These are phyloP conservation scores for Carassius auratus DNA, from an alignment of 2,113 vertebrate genomes.

Conservation along the genomic window DNA sequence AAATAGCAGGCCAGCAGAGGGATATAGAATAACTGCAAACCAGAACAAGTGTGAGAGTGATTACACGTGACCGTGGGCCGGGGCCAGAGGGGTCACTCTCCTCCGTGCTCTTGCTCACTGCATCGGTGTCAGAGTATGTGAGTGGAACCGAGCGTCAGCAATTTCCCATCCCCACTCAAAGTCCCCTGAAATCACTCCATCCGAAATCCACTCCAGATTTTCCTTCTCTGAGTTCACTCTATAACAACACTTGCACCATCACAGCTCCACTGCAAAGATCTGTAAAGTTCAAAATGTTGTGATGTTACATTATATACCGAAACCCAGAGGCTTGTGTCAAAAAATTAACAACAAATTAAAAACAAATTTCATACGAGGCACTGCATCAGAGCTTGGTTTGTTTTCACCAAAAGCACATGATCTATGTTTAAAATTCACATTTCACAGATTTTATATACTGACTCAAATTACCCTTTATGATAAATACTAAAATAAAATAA, in stretches of 20 bases:
- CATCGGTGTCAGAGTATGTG: background rate
- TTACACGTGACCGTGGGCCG: slow-evolving; percentile 42
- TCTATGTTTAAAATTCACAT: background rate
- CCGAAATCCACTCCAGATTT: background rate
- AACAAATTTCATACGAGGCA: background rate
- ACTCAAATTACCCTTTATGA: too few species aligned
- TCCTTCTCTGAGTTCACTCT: background rate
- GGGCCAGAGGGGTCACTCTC: slow-evolving; percentile 34
- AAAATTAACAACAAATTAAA: background rate
- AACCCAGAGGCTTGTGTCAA: background rate
- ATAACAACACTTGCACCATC: background rate
- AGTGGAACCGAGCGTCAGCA: background rate
- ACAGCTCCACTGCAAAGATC: slow-evolving; percentile 5
- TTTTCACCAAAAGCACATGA: background rate
- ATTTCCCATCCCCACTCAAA: background rate
- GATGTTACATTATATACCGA: background rate
- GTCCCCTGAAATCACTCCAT: background rate
- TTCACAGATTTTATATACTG: background rate
- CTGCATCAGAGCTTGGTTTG: background rate
- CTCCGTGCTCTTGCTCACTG: slow-evolving; percentile 44
- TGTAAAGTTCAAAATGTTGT: background rate
- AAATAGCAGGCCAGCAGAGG: slow-evolving; percentile 31
- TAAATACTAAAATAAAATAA: background rate
- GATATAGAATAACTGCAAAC: slow-evolving; percentile 22
- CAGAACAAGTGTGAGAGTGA: slow-evolving; percentile 39